Evolutionary conservation across 2,797 vertebrate genomes (phyloP).

Genomic region (Falco columbarius): DNA sequence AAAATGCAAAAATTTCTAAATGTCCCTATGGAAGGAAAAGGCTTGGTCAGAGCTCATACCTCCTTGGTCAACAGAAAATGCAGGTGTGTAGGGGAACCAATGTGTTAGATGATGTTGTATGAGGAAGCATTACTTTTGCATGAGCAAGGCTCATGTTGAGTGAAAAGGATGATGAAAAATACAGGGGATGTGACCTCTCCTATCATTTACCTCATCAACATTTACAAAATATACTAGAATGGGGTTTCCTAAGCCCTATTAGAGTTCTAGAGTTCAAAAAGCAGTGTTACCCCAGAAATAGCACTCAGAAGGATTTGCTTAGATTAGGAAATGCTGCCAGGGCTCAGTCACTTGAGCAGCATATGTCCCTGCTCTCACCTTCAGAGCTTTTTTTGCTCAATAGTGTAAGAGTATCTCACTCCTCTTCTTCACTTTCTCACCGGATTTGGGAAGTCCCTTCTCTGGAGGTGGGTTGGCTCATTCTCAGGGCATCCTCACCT

Average conservation of each 20-base stretch:
- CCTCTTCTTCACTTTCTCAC: background rate
- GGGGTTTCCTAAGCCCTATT: background rate
- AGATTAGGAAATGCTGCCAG: background rate
- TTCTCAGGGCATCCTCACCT: background rate
- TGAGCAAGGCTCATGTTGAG: background rate
- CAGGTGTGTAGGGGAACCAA: background rate
- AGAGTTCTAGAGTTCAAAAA: background rate
- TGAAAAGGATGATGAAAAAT: background rate
- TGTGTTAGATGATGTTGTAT: background rate
- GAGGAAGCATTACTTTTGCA: background rate
- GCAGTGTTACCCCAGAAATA: background rate
- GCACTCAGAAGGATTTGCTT: background rate
- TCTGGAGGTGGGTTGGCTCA: background rate
- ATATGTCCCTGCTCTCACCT: background rate
- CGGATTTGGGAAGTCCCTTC: background rate
- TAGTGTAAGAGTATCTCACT: background rate
- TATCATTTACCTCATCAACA: background rate
- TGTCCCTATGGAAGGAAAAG: background rate
- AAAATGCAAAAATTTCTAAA: background rate
- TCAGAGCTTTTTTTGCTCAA: background rate
- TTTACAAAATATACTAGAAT: background rate
- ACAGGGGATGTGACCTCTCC: accelerated
- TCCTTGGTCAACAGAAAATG: background rate
- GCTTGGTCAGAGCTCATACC: background rate
- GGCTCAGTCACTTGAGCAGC: background rate